A percentile compares a stretch with the other conserved stretches of the same genome.
Conservation (phyloP, 1,140 invertebrate genomes). For the Ceratina japonica region DNA sequence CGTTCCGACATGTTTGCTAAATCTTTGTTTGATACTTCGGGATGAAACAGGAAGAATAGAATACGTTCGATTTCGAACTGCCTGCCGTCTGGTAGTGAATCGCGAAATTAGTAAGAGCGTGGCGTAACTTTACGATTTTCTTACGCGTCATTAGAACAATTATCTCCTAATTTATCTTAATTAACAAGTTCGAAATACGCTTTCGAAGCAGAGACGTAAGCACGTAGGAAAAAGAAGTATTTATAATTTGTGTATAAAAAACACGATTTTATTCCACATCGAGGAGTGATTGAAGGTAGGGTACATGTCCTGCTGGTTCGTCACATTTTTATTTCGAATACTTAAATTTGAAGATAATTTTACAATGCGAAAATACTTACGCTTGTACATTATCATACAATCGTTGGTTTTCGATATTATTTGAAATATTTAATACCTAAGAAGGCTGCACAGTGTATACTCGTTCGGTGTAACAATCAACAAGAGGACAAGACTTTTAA, state of each 20-base stretch:
- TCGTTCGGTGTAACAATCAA: conserved; percentile 18
- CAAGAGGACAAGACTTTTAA: not conserved
- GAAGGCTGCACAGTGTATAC: conserved; percentile 14
- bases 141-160: too few species aligned
- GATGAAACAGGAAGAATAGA: not conserved
- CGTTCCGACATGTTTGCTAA: not conserved
- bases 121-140: not conserved
- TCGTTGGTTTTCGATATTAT: conserved; percentile 7
- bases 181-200: not conserved
- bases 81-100: not conserved
- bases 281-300: not conserved
- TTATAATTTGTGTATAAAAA: too few species aligned
- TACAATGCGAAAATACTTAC: conserved; percentile 46
- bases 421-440: conserved; percentile 35
- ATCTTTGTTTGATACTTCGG: not conserved
- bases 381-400: conserved; percentile 18
- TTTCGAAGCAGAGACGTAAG: too few species aligned
- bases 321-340: conserved; percentile 36
- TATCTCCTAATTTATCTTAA: not conserved
- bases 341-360: conserved; percentile 38
- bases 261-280: not conserved
- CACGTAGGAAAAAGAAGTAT: too few species aligned
- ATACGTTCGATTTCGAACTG: not conserved
- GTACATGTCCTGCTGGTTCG: not conserved
- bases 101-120: not conserved